Evolutionary conservation across 2,797 vertebrate genomes (phyloP).

Genomic region (Chromis chromis): DNA sequence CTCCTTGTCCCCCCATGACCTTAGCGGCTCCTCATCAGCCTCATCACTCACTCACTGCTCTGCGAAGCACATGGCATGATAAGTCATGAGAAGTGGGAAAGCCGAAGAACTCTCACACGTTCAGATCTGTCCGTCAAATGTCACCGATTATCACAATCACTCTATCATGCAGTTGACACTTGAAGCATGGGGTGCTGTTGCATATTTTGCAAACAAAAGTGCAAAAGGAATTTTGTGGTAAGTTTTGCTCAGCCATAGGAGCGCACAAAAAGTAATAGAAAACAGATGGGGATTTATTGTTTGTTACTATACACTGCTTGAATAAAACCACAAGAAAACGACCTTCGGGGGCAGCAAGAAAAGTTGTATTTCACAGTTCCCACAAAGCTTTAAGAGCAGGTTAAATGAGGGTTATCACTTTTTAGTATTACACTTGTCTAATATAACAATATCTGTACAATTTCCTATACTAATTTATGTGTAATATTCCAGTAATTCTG

Average conservation of each 20-base stretch:
- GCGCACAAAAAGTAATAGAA: slow-evolving; percentile 37
- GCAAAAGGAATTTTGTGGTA: slow-evolving; percentile 9
- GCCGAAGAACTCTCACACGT: slow-evolving; percentile 18
- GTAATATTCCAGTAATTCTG: not conserved
- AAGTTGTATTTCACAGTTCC: slow-evolving; percentile 33
- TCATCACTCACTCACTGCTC: slow-evolving; percentile 46
- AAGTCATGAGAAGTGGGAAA: slow-evolving; percentile 9
- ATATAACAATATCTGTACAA: not conserved
- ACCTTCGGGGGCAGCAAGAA: slow-evolving; percentile 28
- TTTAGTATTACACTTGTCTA: slow-evolving; percentile 12
- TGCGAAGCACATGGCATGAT: slow-evolving; percentile 25
- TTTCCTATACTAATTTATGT: slow-evolving; percentile 23
- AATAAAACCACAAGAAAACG: slow-evolving; percentile 34
- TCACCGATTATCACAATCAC: slow-evolving; percentile 33
- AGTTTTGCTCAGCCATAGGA: slow-evolving; percentile 8
- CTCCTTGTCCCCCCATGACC: slow-evolving; percentile 39
- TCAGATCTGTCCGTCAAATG: slow-evolving; percentile 38
- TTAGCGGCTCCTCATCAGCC: slow-evolving; percentile 51
- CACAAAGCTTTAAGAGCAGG: slow-evolving; percentile 5
- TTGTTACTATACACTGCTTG: slow-evolving; percentile 21
- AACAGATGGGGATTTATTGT: slow-evolving; percentile 39
- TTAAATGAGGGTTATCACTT: slow-evolving; percentile 24
- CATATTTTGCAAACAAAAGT: slow-evolving; percentile 17
- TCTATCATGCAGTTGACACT: slow-evolving; percentile 10
- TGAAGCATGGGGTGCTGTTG: slow-evolving; percentile 1